Base-by-base conservation (phyloP, 2,888 invertebrate genomes). In the Cataglyphis albicans region DNA sequence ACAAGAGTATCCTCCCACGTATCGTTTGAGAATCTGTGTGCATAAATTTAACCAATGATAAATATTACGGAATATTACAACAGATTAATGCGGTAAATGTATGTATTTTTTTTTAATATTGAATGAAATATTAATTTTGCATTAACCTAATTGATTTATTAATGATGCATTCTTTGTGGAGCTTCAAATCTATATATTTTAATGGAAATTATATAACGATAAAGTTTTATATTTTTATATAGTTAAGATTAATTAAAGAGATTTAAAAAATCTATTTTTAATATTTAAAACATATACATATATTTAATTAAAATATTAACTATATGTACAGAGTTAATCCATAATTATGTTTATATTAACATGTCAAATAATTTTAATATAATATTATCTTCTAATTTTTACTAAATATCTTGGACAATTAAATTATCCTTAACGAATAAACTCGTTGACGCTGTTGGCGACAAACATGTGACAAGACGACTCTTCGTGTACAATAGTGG, bases 1-100 rank as follows among this genome's bases (percentile, higher is more conserved):
- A 83, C 70, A 57, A 83, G 35, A 35, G 44, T 68, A 83, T 81
- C 52, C 75, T 81, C 70, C 80, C 81, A 83, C 81, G 65, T 73
- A 80, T 67, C 52, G 59, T 48, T 68, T n/a, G 35, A 78, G 35
- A 67, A 59, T 80, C 80, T 68, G 52, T 1, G 21, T 59, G 44
- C 59, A 61, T 35, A 25, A 38, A 52, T 55, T 80, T 35, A 55
- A 55, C 12, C 67, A 44, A 21, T 59, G 59, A 41, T 59, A 21
- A 70, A 52, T 52, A 48, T 48, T 48, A 18, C 18, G 18, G 18
- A 6, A 48, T 18, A 52, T 52, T n/a, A 52, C 48, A 44, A 55
- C 65, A 25, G 70, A 57, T 29, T 38, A 38, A 41, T 59, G 12
- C 3, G 57, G 29, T 25, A 32, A 15, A 10, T 41, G 18, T 9